A percentile compares a stretch with the other conserved stretches of the same genome.
Conservation (phyloP, 2,113 vertebrate genomes). For the Candoia aspera region DNA sequence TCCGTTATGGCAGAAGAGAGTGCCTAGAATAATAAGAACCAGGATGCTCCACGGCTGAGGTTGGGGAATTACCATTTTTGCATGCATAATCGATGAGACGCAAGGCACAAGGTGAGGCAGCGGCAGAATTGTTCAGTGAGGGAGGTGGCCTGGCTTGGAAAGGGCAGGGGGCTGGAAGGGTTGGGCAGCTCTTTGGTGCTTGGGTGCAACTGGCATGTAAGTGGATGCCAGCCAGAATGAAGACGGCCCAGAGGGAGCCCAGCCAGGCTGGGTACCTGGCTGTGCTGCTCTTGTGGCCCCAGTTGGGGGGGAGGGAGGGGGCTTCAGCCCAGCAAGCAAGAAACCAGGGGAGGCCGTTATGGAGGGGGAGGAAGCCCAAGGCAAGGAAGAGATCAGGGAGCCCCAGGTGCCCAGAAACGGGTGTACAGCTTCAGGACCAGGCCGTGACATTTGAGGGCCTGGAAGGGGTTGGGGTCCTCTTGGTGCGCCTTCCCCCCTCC, state of each 20-base stretch:
- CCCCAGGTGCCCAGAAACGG: neutral
- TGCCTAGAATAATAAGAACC: conserved; percentile 72
- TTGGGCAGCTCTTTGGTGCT: neutral
- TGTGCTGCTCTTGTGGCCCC: neutral
- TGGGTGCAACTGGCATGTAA: neutral
- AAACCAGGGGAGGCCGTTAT: neutral
- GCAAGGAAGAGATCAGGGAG: neutral
- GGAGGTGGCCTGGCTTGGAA: neutral
- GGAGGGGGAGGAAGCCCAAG: neutral
- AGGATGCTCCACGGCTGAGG: conserved; percentile 70
- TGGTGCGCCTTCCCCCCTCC: neutral
- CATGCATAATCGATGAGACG: conserved; percentile 69
- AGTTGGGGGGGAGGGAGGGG: neutral
- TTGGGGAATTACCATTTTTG: conserved; percentile 66
- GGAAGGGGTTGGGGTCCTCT: neutral
- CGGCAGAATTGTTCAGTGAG: conserved; percentile 39
- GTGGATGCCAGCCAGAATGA: neutral
- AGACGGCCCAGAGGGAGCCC: neutral
- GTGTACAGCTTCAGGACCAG: neutral
- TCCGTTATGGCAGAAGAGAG: conserved; percentile 69
- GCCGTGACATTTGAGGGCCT: neutral
- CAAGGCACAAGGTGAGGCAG: conserved; percentile 57
- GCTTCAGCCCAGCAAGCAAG: neutral
- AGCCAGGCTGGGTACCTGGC: neutral
- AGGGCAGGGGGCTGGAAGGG: neutral